phyloP scores from a whole-genome alignment of 2,797 vertebrate genomes.

The Strix occidentalis region DNA sequence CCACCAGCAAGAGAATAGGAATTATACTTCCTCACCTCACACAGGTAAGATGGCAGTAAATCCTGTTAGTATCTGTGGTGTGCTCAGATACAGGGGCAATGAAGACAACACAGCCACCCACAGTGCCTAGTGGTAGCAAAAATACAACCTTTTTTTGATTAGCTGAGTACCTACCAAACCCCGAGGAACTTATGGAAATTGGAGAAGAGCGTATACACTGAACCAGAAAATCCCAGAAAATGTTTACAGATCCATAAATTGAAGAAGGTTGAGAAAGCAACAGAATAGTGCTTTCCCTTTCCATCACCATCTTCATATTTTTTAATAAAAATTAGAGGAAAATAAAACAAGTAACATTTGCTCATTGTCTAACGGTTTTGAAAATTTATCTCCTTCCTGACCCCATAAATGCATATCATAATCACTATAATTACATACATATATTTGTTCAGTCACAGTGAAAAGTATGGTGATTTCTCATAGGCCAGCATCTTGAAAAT shows the following conservation, averaged over 20 bases:
- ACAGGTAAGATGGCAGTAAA: background rate
- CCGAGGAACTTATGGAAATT: background rate
- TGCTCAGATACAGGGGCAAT: no score
- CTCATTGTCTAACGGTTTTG: background rate
- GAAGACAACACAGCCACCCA: background rate
- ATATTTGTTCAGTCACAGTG: background rate
- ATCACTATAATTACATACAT: background rate
- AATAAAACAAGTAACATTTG: background rate
- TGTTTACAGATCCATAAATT: background rate
- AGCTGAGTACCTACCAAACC: background rate
- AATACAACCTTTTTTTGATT: background rate
- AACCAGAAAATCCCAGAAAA: background rate
- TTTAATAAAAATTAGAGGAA: background rate
- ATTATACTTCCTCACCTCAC: background rate
- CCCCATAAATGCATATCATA: background rate
- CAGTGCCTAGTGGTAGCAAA: background rate
- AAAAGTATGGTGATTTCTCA: background rate
- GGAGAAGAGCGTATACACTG: background rate
- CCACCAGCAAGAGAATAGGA: background rate
- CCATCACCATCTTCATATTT: background rate
- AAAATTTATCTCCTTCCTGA: background rate
- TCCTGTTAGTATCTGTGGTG: background rate
- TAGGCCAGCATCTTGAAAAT: background rate
- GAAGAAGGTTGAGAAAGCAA: background rate
- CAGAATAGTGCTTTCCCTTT: background rate